phyloP scores from a whole-genome alignment of 2,888 invertebrate species.

The Cosmopolites sordidus region DNA sequence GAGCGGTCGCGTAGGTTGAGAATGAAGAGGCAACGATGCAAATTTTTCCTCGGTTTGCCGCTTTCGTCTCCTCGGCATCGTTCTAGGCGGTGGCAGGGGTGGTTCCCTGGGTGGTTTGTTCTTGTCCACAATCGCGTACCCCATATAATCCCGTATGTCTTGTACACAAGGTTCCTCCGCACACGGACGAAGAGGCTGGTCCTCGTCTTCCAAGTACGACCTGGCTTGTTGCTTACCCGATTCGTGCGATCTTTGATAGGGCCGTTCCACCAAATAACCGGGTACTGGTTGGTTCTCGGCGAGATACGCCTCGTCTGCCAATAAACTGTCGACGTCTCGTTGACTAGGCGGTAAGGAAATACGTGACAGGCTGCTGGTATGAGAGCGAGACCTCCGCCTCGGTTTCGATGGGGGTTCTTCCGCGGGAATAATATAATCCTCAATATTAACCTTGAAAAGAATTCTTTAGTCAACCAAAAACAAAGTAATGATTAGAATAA shows the following conservation, averaged over 20 bases:
- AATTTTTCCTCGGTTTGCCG: constrained; percentile 52
- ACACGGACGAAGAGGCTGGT: constrained; percentile 34
- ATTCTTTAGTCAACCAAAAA: no score
- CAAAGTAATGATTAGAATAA: no score
- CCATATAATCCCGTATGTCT: constrained; percentile 49
- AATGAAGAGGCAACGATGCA: constrained; percentile 58
- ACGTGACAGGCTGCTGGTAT: constrained; percentile 43
- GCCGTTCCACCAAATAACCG: constrained; percentile 51
- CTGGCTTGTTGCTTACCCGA: constrained; percentile 5
- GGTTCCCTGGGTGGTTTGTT: constrained; percentile 48
- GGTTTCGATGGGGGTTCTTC: constrained; percentile 6
- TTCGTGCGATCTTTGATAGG: constrained; percentile 45
- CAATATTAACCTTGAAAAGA: constrained; percentile 3
- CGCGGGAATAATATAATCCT: constrained; percentile 10
- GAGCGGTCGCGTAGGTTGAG: constrained; percentile 50
- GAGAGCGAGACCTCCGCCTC: constrained; percentile 16
- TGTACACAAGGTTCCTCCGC: constrained; percentile 45
- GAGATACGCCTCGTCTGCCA: constrained; percentile 15
- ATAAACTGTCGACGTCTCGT: constrained; percentile 17
- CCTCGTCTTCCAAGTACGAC: constrained; percentile 30
- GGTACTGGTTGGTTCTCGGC: constrained; percentile 46
- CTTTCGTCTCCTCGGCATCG: constrained; percentile 52
- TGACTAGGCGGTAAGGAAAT: constrained; percentile 21
- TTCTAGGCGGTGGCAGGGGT: constrained; percentile 59
- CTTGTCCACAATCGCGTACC: constrained; percentile 77